Conservation (phyloP, 2,888 invertebrate species). For the Onthophagus sagittarius region DNA sequence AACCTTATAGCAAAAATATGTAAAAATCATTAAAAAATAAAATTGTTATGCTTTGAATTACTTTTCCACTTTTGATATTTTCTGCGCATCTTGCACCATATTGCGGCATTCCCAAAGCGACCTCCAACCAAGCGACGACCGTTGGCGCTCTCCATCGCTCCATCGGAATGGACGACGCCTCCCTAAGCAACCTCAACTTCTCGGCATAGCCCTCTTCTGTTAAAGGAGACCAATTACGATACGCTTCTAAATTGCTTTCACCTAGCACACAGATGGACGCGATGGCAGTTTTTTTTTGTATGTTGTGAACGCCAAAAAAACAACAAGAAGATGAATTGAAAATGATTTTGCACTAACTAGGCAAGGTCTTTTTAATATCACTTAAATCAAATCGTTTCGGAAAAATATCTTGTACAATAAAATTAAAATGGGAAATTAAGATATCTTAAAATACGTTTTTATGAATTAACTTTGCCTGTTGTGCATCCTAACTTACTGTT, state of each 20-base stretch:
- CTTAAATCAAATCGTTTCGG: conserved; percentile 39
- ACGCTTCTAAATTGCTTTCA: conserved; percentile 50
- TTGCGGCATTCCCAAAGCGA: conserved; percentile 91
- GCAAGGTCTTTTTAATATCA: conserved; percentile 34
- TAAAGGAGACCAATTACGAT: conserved; percentile 62
- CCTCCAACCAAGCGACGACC: conserved; percentile 91
- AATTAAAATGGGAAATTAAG: neutral
- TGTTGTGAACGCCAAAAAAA: neutral
- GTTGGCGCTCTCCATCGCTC: conserved; percentile 90
- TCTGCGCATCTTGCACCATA: conserved; percentile 87
- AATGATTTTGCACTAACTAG: neutral
- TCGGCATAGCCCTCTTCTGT: conserved; percentile 72
- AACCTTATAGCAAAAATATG: conserved; percentile 61
- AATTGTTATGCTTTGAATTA: conserved; percentile 37
- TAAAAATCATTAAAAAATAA: too few relatives aligned
- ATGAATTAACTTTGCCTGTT: conserved; percentile 39
- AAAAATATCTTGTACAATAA: conserved; percentile 16
- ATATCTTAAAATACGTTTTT: conserved; percentile 52
- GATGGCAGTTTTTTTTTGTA: conserved; percentile 16
- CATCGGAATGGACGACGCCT: conserved; percentile 80
- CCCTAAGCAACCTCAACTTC: conserved; percentile 71
- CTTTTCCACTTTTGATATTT: conserved; percentile 94
- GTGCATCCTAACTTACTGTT: conserved; percentile 18
- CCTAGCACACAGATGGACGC: conserved; percentile 50
- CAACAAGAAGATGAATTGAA: neutral